Percentiles rank a stretch among this genome's conserved stretches.
Conservation (phyloP, 2,888 invertebrate genomes). For the Pammene aurita region DNA sequence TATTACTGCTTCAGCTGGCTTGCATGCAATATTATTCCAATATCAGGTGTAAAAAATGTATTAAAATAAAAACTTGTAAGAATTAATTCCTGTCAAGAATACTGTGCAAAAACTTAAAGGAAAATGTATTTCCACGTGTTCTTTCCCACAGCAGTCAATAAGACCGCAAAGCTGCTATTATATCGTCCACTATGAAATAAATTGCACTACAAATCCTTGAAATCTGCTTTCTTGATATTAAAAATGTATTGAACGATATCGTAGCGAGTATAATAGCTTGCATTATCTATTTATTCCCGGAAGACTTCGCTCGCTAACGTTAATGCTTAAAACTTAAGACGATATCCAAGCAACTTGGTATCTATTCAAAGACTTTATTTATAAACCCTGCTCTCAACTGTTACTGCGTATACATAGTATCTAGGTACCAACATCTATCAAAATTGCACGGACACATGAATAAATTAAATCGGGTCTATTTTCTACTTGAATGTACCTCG, state of each 20-base stretch:
- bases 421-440: no score
- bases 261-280: conserved; percentile 7
- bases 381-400: not conserved
- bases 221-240: conserved; percentile 17
- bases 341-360: not conserved
- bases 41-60: no score
- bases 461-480: no score
- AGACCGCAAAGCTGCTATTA: not conserved
- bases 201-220: conserved; percentile 17
- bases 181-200: not conserved
- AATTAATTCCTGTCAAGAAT: no score
- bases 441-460: no score
- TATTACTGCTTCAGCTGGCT: no score
- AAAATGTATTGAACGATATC: conserved; percentile 27
- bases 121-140: not conserved
- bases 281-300: conserved; percentile 21
- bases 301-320: conserved; percentile 7
- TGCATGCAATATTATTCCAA: no score
- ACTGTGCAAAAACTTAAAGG: not conserved
- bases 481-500: no score
- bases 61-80: no score
- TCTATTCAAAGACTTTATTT: not conserved
- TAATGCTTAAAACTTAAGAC: not conserved
- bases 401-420: no score
- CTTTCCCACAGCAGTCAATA: conserved; percentile 17